phyloP scores from a whole-genome alignment of 2,797 vertebrate genomes.

The Urosaurus nigricauda region DNA sequence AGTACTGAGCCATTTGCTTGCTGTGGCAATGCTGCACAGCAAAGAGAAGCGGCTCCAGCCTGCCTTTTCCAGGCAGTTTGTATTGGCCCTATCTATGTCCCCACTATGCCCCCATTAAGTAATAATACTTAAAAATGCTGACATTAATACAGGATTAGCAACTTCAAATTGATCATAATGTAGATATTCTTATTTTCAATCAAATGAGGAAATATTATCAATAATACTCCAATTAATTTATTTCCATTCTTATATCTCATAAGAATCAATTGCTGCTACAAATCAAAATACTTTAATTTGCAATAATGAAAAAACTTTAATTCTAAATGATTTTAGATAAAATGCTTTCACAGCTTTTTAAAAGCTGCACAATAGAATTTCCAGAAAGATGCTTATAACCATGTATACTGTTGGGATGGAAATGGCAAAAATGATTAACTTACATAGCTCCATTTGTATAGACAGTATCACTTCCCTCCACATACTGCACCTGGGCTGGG shows the following conservation, averaged over 20 bases:
- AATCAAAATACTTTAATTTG: neutral
- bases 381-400: neutral
- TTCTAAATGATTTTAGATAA: neutral
- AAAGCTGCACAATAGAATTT: conserved; percentile 1
- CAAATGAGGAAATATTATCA: neutral
- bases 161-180: neutral
- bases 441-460: conserved; percentile 88
- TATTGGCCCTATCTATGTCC: no score
- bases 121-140: neutral
- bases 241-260: conserved; percentile 31
- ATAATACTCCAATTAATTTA: conserved; percentile 10
- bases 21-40: no score
- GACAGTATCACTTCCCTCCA: conserved; percentile 85
- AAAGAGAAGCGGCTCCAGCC: no score
- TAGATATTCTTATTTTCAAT: conserved; percentile 1
- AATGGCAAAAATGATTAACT: conserved; percentile 65
- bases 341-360: neutral
- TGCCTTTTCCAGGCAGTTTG: no score
- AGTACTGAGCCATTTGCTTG: no score
- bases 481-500: conserved; percentile 86
- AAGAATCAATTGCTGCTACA: conserved; percentile 11
- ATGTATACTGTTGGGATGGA: conserved; percentile 7
- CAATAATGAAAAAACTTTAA: neutral
- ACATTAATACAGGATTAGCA: neutral
- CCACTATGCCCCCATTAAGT: neutral